Base-by-base conservation (phyloP, 2,113 vertebrate species). In the Otus sunia region DNA sequence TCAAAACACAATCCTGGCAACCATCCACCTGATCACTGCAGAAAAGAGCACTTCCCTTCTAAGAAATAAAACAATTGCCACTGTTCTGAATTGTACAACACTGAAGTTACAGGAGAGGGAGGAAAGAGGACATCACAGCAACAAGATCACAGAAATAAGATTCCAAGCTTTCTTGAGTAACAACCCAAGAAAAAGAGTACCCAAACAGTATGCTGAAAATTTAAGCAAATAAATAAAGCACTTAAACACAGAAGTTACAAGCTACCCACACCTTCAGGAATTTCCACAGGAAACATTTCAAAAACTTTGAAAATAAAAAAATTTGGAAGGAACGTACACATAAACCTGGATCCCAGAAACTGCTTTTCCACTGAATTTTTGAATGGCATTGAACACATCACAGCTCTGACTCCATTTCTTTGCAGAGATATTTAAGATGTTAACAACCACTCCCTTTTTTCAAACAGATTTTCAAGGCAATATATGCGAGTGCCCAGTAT, bases 1-100 rank as follows among this genome's bases (percentile, higher is more conserved):
- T 93, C 75, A 88, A 77, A 96, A 93, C 66, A 92, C 59, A 86
- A 93, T 91, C 91, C 92, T 96, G 92, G 88, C 88, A 96, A 77
- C 69, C 45, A 78, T 78, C 72, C 90, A 91, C 74, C 71, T 39
- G 45, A 90, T 27, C 55, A 56, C 56, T 23, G 36, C 67, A 86
- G 62, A 81, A 91, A 79, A 82, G 18, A 91, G 55, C 72, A 88
- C 43, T 91, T 94, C 95, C 86, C 64, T 74, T 80, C 11, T 34
- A 59, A 74, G 75, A 90, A 96, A 88, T 37, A 32, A 75, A 90
- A 86, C 82, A 96, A 93, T 75, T 77, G 72, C 74, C 11, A 41
- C 64, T 58, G 71, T 39, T 94, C 37, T 17, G 17, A 84, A 45
- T 1, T 34, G 26, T 20, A 73, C 72, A 80, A 69, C 39, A 27